Percentiles rank a stretch among this genome's conserved stretches.
These are phyloP conservation scores for Steromphala cineraria DNA, from an alignment of 2,888 invertebrate species.

Conservation along the genomic window DNA sequence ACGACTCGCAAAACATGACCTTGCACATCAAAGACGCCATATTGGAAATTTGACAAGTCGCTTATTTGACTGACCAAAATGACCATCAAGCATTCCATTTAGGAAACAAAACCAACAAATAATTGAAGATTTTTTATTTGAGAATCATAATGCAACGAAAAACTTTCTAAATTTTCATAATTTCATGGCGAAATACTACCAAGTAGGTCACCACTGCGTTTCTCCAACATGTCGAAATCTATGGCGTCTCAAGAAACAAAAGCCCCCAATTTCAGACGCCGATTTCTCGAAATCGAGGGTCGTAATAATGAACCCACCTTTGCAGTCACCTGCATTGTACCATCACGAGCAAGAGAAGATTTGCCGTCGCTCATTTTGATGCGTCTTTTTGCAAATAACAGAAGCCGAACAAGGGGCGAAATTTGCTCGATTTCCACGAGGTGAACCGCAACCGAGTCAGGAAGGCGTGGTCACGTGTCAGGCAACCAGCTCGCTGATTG, in stretches of 20 bases:
- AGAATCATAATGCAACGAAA: conserved; percentile 10
- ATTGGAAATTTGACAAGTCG: conserved; percentile 44
- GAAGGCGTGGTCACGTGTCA: conserved; percentile 70
- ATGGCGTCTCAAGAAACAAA: conserved; percentile 35
- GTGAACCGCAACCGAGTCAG: conserved; percentile 48
- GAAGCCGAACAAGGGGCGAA: conserved; percentile 44
- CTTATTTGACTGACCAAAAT: conserved; percentile 16
- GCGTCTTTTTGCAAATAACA: conserved; percentile 44
- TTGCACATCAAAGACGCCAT: conserved; percentile 47
- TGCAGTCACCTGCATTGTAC: conserved; percentile 70
- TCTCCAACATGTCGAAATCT: conserved; percentile 21
- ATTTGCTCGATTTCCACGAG: conserved; percentile 64
- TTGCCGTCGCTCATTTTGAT: conserved; percentile 66
- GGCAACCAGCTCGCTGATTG: conserved; percentile 53
- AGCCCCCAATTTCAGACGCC: conserved; percentile 24
- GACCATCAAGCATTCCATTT: conserved; percentile 16
- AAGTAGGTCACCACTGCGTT: conserved; percentile 34
- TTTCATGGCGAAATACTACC: conserved; percentile 3
- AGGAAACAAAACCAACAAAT: conserved; percentile 24
- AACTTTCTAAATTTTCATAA: conserved; percentile 37
- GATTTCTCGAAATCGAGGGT: conserved; percentile 24
- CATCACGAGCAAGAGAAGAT: conserved; percentile 60
- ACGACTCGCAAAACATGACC: conserved; percentile 33
- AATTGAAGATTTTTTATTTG: conserved; percentile 18
- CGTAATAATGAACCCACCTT: conserved; percentile 54